Evolutionary conservation across 1,140 invertebrate genomes (phyloP), one percentile per base, ranked within the genome.

Genomic region (Panagrolaimus sp.): DNA sequence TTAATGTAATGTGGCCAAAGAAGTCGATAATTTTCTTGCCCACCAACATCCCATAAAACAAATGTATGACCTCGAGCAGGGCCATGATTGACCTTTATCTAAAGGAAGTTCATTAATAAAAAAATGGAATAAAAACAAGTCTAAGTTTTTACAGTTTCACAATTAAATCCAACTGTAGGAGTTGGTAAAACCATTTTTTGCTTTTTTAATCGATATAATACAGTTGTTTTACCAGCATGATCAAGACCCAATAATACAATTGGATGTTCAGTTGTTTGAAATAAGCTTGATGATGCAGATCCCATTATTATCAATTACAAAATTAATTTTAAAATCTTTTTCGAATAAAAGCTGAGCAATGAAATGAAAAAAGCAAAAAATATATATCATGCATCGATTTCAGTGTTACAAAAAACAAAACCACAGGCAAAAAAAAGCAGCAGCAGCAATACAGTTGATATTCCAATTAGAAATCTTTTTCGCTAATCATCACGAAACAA

Each of bases 131-230:
- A n/a, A n/a, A n/a, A n/a, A n/a, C n/a, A n/a, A n/a, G n/a, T n/a
- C n/a, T n/a, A n/a, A n/a, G n/a, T n/a, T n/a, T n/a, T 89, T 67
- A 96, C 91, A 86, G 93, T 93, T 85, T 98, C 94, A 84, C 93
- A 96, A 85, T 98, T 98, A 85, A 97, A 97, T 63, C 94, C 94
- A 72, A 98, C 95, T 0, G 95, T 98, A 23, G 93, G 93, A 68
- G 95, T 92, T 9, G 94, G 94, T 85, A 94, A 93, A 65, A 96
- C 89, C 85, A 96, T 96, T 85, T 96, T 93, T 84, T 94, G 91
- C 82, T 96, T 95, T 85, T 97, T 97, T 27, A 98, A 88, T 77
- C 93, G 87, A 85, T 97, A 96, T n/a, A 97, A 87, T 48, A 93
- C 91, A 1, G 94, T 97, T 1, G 94, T 96, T 86, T 98, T 98